Evolutionary conservation across 2,888 invertebrate species (phyloP).

Genomic region (Argyresthia goedartella): DNA sequence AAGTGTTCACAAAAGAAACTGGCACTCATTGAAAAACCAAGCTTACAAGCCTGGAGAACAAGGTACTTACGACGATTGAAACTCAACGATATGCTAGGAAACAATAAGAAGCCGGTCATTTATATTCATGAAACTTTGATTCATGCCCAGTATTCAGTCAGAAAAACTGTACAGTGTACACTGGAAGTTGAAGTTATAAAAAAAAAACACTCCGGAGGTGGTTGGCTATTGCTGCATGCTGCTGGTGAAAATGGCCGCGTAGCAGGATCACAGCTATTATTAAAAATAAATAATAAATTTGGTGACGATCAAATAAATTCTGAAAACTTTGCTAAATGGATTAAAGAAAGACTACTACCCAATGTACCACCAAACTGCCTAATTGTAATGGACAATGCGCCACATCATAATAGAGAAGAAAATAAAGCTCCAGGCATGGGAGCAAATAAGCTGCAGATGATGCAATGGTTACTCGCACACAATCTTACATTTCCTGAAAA

Average conservation of each 20-base stretch:
- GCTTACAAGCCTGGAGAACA: background rate
- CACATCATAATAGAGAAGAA: too few species aligned
- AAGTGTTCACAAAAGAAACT: background rate
- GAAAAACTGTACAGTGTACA: background rate
- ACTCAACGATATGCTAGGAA: background rate
- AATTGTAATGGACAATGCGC: background rate
- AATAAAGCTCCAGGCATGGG: too few species aligned
- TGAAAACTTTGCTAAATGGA: background rate
- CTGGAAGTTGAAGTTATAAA: background rate
- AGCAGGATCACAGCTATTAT: background rate
- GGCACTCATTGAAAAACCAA: background rate
- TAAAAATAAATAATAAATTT: background rate
- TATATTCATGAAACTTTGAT: background rate
- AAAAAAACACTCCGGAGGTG: background rate
- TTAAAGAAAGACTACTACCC: background rate
- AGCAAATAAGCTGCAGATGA: too few species aligned
- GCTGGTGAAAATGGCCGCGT: background rate
- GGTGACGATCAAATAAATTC: background rate
- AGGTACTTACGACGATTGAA: background rate
- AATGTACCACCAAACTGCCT: background rate
- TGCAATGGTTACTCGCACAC: too few species aligned
- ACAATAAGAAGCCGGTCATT: background rate
- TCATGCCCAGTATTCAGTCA: background rate
- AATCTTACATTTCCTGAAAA: too few species aligned
- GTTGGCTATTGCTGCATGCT: background rate